Conservation (phyloP, 2,113 vertebrate species). For the Hylia prasina region DNA sequence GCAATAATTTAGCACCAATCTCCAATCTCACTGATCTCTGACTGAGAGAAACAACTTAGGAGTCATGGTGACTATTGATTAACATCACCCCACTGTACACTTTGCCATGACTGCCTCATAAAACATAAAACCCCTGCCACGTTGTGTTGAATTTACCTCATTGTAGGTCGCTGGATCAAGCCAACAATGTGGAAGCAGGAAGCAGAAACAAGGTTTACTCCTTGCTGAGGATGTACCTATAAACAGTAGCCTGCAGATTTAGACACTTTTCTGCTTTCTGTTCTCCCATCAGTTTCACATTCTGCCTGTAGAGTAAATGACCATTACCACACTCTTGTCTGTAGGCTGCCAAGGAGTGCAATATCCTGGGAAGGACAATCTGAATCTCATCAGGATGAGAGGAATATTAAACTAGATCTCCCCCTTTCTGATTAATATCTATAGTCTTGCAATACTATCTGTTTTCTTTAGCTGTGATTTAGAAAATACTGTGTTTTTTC, state of each 20-base stretch:
- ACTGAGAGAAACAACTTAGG: neutral
- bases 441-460: neutral
- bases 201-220: neutral
- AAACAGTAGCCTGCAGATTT: neutral
- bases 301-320: neutral
- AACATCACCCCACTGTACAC: neutral
- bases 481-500: neutral
- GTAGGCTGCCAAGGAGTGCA: neutral
- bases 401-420: neutral
- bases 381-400: neutral
- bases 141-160: neutral
- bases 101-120: neutral
- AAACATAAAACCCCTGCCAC: neutral
- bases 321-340: neutral
- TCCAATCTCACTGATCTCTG: neutral
- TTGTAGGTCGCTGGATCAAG: neutral
- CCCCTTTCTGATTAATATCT: neutral
- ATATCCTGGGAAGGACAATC: neutral
- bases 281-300: neutral
- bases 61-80: neutral
- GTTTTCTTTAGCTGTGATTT: neutral
- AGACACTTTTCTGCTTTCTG: neutral
- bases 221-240: neutral
- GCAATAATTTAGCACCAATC: neutral
- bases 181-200: neutral